These are phyloP conservation scores for Camponotus vicinus DNA, from an alignment of 1,140 invertebrate genomes.

Conservation along the genomic window DNA sequence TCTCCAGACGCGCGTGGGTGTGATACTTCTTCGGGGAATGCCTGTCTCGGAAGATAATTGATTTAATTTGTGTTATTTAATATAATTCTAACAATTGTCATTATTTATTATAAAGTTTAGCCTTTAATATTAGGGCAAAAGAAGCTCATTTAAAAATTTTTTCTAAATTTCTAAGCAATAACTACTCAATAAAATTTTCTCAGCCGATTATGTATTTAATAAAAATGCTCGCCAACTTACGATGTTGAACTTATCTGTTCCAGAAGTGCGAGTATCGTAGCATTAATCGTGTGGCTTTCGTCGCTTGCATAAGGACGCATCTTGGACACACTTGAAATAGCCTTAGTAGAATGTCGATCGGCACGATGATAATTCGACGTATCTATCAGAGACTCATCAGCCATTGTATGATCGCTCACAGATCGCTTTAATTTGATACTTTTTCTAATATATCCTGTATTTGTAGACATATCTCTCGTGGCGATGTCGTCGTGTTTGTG, in stretches of 20 bases:
- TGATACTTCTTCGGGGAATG: slow-evolving; percentile 72
- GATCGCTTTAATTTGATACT: slow-evolving; percentile 37
- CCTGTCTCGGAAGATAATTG: not conserved
- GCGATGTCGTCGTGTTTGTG: slow-evolving; percentile 20
- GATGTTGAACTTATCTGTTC: not conserved
- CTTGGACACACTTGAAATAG: not conserved
- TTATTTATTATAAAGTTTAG: not conserved
- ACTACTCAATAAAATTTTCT: slow-evolving; percentile 2
- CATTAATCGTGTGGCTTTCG: not conserved
- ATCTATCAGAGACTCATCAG: not conserved
- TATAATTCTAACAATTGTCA: not conserved
- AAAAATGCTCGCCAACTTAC: not conserved
- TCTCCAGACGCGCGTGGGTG: slow-evolving; percentile 7
- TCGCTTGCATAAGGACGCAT: not conserved
- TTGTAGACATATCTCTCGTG: not conserved
- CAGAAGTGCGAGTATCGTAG: not conserved
- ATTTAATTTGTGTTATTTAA: slow-evolving; percentile 37
- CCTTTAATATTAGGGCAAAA: not conserved
- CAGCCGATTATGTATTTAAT: not conserved
- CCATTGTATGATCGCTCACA: not conserved
- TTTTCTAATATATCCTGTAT: not conserved
- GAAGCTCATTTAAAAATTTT: not conserved
- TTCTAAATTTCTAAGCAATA: not conserved
- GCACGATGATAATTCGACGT: not conserved
- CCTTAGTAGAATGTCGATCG: not conserved